Evolutionary conservation across 2,113 vertebrate genomes (phyloP).

Genomic region (Oncorhynchus kisutch): DNA sequence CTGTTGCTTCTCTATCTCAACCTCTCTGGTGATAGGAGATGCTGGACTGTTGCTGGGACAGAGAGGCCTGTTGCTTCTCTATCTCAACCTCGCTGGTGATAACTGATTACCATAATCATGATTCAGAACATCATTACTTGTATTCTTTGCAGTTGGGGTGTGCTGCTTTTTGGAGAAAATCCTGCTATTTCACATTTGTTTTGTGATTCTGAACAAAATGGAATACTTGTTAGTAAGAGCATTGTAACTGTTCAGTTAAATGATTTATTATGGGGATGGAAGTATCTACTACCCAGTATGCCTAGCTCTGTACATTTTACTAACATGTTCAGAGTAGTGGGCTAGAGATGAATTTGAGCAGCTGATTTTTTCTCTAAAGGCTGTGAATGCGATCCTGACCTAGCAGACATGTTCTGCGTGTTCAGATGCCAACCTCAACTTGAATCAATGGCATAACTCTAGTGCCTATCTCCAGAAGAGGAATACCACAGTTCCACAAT

Average conservation of each 20-base stretch:
- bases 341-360: constrained; percentile 30
- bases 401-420: constrained; percentile 29
- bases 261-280: constrained; percentile 31
- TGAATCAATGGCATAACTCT: constrained; percentile 64
- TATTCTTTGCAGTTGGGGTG: constrained; percentile 68
- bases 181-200: constrained; percentile 51
- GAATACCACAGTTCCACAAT: constrained; percentile 47
- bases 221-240: constrained; percentile 55
- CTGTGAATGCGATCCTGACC: constrained; percentile 67
- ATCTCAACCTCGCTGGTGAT: background rate
- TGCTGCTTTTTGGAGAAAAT: constrained; percentile 68
- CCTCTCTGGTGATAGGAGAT: constrained; percentile 19
- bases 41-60: no score
- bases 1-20: constrained; percentile 18
- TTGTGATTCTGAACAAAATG: constrained; percentile 66
- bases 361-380: constrained; percentile 21
- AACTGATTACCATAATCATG: constrained; percentile 21
- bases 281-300: constrained; percentile 50
- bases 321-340: constrained; percentile 39
- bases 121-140: constrained; percentile 60
- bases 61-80: no score
- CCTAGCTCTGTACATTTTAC: constrained; percentile 58
- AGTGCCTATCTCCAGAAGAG: constrained; percentile 61
- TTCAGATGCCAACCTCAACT: constrained; percentile 51
- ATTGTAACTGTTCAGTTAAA: constrained; percentile 29